Base-by-base conservation (phyloP, 2,797 vertebrate species). In the Typhlichthys eigenmanni region DNA sequence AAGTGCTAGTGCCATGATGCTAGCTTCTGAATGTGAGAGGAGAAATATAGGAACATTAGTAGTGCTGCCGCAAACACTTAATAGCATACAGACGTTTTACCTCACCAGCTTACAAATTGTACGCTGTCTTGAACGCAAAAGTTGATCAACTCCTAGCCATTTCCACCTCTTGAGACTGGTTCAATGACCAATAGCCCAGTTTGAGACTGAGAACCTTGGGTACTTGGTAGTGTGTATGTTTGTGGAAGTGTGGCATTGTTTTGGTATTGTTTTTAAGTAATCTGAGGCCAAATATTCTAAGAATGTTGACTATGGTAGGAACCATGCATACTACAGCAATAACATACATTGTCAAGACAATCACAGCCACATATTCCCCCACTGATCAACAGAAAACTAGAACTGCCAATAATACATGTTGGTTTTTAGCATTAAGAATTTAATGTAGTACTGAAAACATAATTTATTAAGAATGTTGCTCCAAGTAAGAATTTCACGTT, bases 381-480 rank as follows among this genome's bases (percentile, higher is more conserved):
- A 54, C 56, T 55, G 19, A 56, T 64, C 2, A 62, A 64, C 69
- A 71, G 63, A 12, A 53, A 64, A 45, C 60, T 38, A 38, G 34
- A 38, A 38, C 6, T 38, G 34, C 34, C 34, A 38, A 38, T 38
- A 38, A 38, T 38, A 38, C 7, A 38, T 38, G 34, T 38, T 38
- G 34, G 34, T 38, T 38, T 38, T 38, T 24, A 3, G 7, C 34
- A 38, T 38, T 24, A 24, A 24, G 24, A 24, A 24, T 24, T 24
- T 24, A 3, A 24, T 24, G 24, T 24, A 24, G 24, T 24, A 24
- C 24, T 24, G 24, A 24, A 24, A 38, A 73, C 38, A 82, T 92
- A 87, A 93, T 91, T 93, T 92, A 92, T 93, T 93, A 63, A 76
- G 79, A 66, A 68, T 68, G 70, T 80, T 72, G 13, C 61, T 81